Conservation (phyloP, 2,113 vertebrate genomes). For the Hystrix cristata region DNA sequence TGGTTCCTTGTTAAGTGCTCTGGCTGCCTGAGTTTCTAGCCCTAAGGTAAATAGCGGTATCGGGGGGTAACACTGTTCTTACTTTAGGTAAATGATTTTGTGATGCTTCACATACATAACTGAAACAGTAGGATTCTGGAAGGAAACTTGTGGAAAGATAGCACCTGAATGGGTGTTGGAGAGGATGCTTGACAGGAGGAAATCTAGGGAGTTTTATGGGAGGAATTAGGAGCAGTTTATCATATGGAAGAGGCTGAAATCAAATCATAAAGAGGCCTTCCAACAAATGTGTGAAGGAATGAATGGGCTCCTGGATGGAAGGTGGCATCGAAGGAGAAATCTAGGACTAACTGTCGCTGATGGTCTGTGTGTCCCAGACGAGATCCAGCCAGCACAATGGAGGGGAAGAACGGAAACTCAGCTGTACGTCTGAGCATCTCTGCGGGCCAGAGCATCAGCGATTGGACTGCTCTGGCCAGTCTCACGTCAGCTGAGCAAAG, state of each 20-base stretch:
- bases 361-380: neutral
- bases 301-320: neutral
- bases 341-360: neutral
- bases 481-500: slow-evolving; percentile 1
- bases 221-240: neutral
- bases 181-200: neutral
- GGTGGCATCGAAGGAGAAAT: neutral
- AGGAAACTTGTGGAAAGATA: neutral
- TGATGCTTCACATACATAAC: neutral
- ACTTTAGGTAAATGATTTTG: neutral
- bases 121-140: neutral
- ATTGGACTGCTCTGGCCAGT: neutral
- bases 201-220: neutral
- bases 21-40: slow-evolving; percentile 61
- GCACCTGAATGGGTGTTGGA: neutral
- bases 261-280: slow-evolving; percentile 2
- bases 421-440: neutral
- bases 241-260: neutral
- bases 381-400: neutral
- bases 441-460: neutral
- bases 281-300: neutral
- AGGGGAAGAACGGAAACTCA: neutral
- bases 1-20: slow-evolving; percentile 60
- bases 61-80: neutral
- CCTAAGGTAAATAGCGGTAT: slow-evolving; percentile 60